phyloP scores from a whole-genome alignment of 1,140 invertebrate genomes.

The Tribolium castaneum region DNA sequence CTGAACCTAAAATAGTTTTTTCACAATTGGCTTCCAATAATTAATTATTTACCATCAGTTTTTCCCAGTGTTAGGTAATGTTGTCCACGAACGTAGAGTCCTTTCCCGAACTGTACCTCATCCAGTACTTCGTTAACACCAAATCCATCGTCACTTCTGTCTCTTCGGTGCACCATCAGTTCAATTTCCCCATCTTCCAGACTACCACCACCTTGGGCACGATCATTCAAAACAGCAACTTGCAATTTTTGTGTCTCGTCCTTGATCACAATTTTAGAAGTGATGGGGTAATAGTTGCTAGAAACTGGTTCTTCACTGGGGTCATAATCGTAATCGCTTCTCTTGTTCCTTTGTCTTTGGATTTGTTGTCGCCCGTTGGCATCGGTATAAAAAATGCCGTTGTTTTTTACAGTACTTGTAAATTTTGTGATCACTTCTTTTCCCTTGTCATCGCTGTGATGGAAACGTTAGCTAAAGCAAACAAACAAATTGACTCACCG shows the following conservation, averaged over 20 bases:
- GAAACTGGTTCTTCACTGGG: slow-evolving; percentile 74
- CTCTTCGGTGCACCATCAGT: slow-evolving; percentile 81
- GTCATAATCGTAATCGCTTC: slow-evolving; percentile 74
- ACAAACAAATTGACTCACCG: slow-evolving; percentile 61
- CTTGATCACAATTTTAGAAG: slow-evolving; percentile 79
- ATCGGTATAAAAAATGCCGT: slow-evolving; percentile 89
- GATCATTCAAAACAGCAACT: slow-evolving; percentile 23
- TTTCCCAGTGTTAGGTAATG: slow-evolving; percentile 67
- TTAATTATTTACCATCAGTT: neutral
- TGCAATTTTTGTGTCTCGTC: slow-evolving; percentile 67
- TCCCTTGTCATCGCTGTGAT: slow-evolving; percentile 63
- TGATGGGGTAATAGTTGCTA: slow-evolving; percentile 95
- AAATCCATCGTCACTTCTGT: slow-evolving; percentile 88
- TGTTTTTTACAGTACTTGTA: slow-evolving; percentile 69
- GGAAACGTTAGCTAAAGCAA: neutral
- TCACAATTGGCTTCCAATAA: neutral
- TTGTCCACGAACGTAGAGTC: slow-evolving; percentile 83
- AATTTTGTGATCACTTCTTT: slow-evolving; percentile 87
- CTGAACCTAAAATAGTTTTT: neutral
- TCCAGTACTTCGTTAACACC: slow-evolving; percentile 93
- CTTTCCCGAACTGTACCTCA: slow-evolving; percentile 79
- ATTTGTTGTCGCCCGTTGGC: slow-evolving; percentile 92
- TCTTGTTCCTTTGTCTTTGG: slow-evolving; percentile 65
- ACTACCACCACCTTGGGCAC: slow-evolving; percentile 37
- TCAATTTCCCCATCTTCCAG: slow-evolving; percentile 64